phyloP scores from a whole-genome alignment of 2,888 invertebrate species.

The Platycheirus rosarum region DNA sequence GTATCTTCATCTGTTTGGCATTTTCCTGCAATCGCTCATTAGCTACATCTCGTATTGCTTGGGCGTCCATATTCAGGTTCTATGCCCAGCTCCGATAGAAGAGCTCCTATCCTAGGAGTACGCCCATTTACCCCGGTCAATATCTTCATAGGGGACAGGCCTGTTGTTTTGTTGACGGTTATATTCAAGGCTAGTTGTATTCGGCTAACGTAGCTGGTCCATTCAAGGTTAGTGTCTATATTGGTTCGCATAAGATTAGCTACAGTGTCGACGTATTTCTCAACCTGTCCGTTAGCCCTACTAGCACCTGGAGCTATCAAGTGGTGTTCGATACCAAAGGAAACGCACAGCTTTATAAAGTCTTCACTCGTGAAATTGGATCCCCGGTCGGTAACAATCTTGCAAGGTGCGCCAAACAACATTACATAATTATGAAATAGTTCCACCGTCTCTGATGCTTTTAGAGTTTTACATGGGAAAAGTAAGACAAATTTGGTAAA shows the following conservation, averaged over 20 bases:
- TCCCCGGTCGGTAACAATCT: conserved; percentile 47
- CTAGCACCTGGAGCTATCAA: conserved; percentile 43
- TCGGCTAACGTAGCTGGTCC: conserved; percentile 2
- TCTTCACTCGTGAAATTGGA: conserved; percentile 35
- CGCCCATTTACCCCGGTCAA: neutral
- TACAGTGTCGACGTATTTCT: conserved; percentile 17
- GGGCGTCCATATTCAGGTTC: neutral
- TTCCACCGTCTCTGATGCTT: too few species aligned
- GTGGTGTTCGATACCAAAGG: conserved; percentile 36
- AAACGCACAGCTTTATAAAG: conserved; percentile 37
- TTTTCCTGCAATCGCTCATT: too few species aligned
- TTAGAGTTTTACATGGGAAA: too few species aligned
- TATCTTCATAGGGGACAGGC: conserved; percentile 12
- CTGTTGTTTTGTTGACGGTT: conserved; percentile 3
- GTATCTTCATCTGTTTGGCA: too few species aligned
- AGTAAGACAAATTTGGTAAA: too few species aligned
- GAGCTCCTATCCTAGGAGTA: conserved; percentile 1
- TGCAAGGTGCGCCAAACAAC: conserved; percentile 50
- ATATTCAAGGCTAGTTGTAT: too few species aligned
- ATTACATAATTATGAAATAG: conserved; percentile 13
- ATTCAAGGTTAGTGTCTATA: conserved; percentile 4
- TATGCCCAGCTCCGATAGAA: too few species aligned
- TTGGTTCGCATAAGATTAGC: neutral
- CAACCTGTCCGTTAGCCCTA: conserved; percentile 28
- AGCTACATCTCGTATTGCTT: too few species aligned